Percentiles rank a stretch among this genome's conserved stretches.
Evolutionary conservation across 2,113 vertebrate species (phyloP).

Genomic region (Ceyx melanurus): DNA sequence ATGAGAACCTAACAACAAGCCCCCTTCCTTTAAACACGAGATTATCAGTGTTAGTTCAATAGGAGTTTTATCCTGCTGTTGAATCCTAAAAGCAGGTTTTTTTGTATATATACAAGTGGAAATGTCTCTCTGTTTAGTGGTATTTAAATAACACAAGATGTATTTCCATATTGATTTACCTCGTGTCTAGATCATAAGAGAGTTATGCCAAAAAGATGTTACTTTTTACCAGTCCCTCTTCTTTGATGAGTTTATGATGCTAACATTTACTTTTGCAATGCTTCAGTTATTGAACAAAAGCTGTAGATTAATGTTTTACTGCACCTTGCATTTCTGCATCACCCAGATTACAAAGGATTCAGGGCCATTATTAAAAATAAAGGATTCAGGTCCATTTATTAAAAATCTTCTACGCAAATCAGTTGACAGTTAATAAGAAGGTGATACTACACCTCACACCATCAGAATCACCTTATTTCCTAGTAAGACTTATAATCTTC

Average conservation of each 20-base stretch:
- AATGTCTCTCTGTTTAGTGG: background rate
- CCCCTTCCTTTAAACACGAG: background rate
- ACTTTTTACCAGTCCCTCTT: background rate
- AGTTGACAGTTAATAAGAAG: background rate
- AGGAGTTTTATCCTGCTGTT: background rate
- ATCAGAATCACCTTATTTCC: background rate
- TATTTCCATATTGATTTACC: background rate
- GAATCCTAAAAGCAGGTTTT: background rate
- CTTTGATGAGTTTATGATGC: background rate
- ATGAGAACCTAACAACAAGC: background rate
- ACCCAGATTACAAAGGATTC: background rate
- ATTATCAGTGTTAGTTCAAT: background rate
- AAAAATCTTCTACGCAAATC: background rate
- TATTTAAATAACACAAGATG: background rate
- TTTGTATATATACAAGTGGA: background rate
- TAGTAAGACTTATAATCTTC: background rate
- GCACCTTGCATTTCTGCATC: background rate
- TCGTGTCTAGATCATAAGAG: background rate
- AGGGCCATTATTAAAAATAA: background rate
- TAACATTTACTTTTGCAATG: background rate
- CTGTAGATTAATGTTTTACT: background rate
- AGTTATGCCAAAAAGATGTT: background rate
- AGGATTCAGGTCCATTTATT: background rate
- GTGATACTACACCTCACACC: background rate
- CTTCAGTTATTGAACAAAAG: background rate